These are phyloP conservation scores for Myioborus melanocephalus DNA, from an alignment of 2,797 vertebrate genomes.

Conservation along the genomic window DNA sequence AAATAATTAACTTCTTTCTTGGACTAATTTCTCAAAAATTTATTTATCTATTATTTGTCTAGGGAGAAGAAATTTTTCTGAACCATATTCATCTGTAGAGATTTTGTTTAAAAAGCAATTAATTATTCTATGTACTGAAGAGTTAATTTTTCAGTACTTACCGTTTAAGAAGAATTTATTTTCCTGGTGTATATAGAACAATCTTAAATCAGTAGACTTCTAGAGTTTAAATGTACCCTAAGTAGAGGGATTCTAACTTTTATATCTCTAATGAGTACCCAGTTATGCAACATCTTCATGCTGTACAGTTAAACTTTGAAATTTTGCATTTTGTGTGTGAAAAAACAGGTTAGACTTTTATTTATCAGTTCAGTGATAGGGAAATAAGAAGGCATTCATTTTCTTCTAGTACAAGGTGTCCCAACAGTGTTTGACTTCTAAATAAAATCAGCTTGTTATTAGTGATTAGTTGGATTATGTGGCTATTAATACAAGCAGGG, in stretches of 20 bases:
- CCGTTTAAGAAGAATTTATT: neutral
- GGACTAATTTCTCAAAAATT: neutral
- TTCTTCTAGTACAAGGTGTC: neutral
- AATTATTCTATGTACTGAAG: neutral
- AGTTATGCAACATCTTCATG: neutral
- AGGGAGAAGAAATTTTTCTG: neutral
- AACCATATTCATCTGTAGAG: neutral
- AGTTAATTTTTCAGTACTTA: neutral
- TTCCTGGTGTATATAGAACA: neutral
- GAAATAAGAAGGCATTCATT: neutral
- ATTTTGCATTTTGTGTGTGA: neutral
- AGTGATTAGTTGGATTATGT: neutral
- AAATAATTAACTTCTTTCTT: slow-evolving; percentile 10
- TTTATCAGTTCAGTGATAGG: neutral
- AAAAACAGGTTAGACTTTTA: neutral
- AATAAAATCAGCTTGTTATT: neutral
- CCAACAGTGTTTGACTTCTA: neutral
- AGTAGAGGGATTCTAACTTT: neutral
- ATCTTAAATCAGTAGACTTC: neutral
- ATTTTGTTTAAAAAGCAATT: neutral
- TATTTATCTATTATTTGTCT: neutral
- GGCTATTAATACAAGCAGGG: neutral
- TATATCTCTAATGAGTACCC: neutral
- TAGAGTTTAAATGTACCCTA: neutral
- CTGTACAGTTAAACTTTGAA: neutral